These are phyloP conservation scores for Saxidomus purpurata DNA, from an alignment of 1,140 invertebrate species.

Conservation along the genomic window DNA sequence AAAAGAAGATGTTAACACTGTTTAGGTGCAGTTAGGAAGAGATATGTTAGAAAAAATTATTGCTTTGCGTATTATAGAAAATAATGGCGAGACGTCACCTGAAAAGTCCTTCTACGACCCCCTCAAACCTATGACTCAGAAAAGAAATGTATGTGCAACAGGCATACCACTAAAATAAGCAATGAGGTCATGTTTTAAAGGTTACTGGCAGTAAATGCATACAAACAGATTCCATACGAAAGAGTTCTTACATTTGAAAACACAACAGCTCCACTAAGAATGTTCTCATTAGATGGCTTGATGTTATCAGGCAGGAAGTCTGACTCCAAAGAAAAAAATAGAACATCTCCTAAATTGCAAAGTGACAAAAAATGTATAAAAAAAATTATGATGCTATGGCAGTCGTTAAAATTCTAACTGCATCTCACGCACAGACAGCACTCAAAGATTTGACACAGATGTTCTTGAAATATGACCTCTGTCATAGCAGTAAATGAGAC, in stretches of 20 bases:
- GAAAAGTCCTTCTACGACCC: conserved; percentile 17
- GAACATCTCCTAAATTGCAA: background rate
- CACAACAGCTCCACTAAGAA: background rate
- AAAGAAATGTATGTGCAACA: background rate
- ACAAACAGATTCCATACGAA: conserved; percentile 2
- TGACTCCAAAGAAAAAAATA: background rate
- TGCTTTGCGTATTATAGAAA: background rate
- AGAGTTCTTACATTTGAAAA: conserved; percentile 20
- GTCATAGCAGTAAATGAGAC: background rate
- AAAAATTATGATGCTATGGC: conserved; percentile 33
- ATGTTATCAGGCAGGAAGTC: conserved; percentile 16
- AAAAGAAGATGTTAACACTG: background rate
- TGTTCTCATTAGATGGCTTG: background rate
- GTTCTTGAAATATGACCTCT: background rate
- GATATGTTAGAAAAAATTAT: background rate
- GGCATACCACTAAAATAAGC: background rate
- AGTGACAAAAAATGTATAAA: background rate
- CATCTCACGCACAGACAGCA: background rate
- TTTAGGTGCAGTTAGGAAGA: background rate
- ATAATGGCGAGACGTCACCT: no score
- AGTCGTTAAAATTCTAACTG: background rate
- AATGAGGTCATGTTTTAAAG: background rate
- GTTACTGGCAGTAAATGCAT: conserved; percentile 15
- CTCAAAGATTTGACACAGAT: background rate
- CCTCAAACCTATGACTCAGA: conserved; percentile 10